A percentile compares a stretch with the other conserved stretches of the same genome.
Conservation (phyloP, 1,140 invertebrate species). For the Temnothorax nylanderi region DNA sequence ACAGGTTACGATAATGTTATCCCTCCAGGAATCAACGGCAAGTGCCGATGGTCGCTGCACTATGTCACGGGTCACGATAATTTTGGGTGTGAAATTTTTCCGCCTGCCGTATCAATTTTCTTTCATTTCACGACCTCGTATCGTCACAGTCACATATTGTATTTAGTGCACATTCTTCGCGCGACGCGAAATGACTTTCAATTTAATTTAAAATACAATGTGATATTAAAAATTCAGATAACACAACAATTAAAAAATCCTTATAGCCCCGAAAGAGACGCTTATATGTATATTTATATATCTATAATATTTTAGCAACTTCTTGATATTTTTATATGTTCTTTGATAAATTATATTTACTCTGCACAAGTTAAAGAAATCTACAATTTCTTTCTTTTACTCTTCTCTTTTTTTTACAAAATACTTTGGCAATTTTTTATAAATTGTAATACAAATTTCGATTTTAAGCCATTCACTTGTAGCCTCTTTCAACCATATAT, state of each 20-base stretch:
- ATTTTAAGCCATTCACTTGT: neutral
- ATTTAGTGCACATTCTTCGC: neutral
- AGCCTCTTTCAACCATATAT: neutral
- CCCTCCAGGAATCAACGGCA: slow-evolving; percentile 87
- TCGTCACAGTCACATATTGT: neutral
- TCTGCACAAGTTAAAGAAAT: neutral
- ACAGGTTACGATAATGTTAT: slow-evolving; percentile 86
- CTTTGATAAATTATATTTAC: too few relatives aligned
- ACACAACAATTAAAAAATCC: too few relatives aligned
- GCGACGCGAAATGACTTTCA: neutral
- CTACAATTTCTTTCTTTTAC: neutral
- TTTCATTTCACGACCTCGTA: neutral
- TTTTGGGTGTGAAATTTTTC: slow-evolving; percentile 62
- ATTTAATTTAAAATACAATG: neutral
- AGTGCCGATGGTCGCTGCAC: slow-evolving; percentile 87
- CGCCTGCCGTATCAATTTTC: slow-evolving; percentile 47
- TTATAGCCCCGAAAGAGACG: too few relatives aligned
- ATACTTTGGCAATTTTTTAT: neutral
- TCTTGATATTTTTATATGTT: too few relatives aligned
- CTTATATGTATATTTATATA: too few relatives aligned
- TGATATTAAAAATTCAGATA: too few relatives aligned
- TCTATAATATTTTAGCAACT: too few relatives aligned
- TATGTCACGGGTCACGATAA: slow-evolving; percentile 44
- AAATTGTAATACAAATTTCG: neutral
- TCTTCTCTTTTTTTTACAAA: neutral